phyloP scores from a whole-genome alignment of 1,140 invertebrate species.

The Odontomachus brunneus region DNA sequence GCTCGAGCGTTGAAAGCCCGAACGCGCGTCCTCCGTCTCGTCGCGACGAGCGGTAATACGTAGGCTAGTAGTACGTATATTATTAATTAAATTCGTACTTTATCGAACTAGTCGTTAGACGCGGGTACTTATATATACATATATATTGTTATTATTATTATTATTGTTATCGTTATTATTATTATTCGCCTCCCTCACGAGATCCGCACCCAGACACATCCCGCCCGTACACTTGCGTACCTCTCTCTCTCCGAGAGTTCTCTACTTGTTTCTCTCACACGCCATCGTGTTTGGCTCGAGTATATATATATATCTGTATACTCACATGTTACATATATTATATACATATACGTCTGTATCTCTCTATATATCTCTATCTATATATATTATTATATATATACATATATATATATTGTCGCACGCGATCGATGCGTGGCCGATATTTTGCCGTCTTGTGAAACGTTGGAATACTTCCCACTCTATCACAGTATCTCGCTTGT shows the following conservation, averaged over 20 bases:
- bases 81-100: constrained; percentile 78
- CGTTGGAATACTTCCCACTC: constrained; percentile 82
- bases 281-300: constrained; percentile 73
- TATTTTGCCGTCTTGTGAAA: constrained; percentile 82
- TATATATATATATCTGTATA: constrained; percentile 76
- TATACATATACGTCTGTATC: constrained; percentile 56
- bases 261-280: constrained; percentile 79
- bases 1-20: constrained; percentile 19
- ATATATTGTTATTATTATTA: constrained; percentile 72
- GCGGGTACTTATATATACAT: constrained; percentile 80
- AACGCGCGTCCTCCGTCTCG: constrained; percentile 24
- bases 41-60: constrained; percentile 57
- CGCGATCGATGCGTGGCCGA: constrained; percentile 73
- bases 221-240: constrained; percentile 70
- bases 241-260: constrained; percentile 78
- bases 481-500: constrained; percentile 86
- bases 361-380: constrained; percentile 68
- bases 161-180: constrained; percentile 21
- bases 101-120: constrained; percentile 82
- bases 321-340: constrained; percentile 71
- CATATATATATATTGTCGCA: constrained; percentile 75
- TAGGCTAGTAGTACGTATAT: constrained; percentile 83
- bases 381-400: too few relatives aligned
- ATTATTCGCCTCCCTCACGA: constrained; percentile 72
- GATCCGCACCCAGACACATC: constrained; percentile 73